These are phyloP conservation scores for Porites lutea DNA, from an alignment of 64 coral and sea anemone genomes.

Conservation along the genomic window DNA sequence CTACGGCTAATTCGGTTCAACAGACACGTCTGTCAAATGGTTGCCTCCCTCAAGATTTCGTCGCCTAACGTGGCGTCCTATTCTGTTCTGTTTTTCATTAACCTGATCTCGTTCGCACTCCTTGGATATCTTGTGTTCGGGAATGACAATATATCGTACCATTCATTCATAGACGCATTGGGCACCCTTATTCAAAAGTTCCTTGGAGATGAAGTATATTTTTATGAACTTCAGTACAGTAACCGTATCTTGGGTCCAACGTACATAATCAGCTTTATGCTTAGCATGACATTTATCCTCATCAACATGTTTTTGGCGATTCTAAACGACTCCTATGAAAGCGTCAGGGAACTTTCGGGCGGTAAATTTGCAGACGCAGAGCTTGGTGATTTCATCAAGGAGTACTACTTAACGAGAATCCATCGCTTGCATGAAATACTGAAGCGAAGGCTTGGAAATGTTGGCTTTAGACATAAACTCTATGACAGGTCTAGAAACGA, in stretches of 20 bases:
- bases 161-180: slow-evolving; percentile 60
- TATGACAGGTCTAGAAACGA: slow-evolving; percentile 44
- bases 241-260: slow-evolving; percentile 83
- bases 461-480: slow-evolving; percentile 74
- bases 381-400: slow-evolving; percentile 78
- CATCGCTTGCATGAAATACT: slow-evolving; percentile 34
- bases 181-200: slow-evolving; percentile 79
- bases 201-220: slow-evolving; percentile 76
- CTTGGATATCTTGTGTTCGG: slow-evolving; percentile 80
- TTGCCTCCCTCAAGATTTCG: slow-evolving; percentile 70
- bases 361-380: slow-evolving; percentile 83
- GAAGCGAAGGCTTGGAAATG: slow-evolving; percentile 76
- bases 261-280: slow-evolving; percentile 78
- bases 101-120: slow-evolving; percentile 67
- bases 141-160: slow-evolving; percentile 63
- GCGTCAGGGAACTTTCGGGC: slow-evolving; percentile 75
- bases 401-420: slow-evolving; percentile 67
- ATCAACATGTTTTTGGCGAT: slow-evolving; percentile 96
- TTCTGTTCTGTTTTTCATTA: slow-evolving; percentile 74
- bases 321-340: slow-evolving; percentile 91
- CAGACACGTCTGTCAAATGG: slow-evolving; percentile 92
- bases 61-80: slow-evolving; percentile 54
- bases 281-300: slow-evolving; percentile 81
- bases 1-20: slow-evolving; percentile 83
- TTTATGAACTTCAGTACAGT: slow-evolving; percentile 48